A percentile compares a stretch with the other conserved stretches of the same genome.
These are phyloP conservation scores for Tetranychus urticae DNA, from an alignment of 1,140 invertebrate genomes.

Conservation along the genomic window DNA sequence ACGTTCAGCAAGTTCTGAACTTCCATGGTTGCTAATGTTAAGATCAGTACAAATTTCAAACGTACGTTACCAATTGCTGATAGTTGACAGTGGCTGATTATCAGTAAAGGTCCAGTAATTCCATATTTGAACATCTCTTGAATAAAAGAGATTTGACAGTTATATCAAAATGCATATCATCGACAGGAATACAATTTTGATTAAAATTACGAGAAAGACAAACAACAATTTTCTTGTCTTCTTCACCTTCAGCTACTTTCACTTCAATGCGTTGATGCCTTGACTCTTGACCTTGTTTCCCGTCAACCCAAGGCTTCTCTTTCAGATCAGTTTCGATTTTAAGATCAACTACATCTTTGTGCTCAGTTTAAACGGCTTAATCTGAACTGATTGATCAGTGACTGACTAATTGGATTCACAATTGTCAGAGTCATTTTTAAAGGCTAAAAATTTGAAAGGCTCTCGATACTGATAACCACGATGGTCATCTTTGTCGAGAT, in stretches of 20 bases:
- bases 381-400: too few relatives aligned
- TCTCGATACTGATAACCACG: too few relatives aligned
- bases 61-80: slow-evolving; percentile 99
- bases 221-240: neutral
- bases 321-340: too few relatives aligned
- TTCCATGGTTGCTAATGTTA: slow-evolving; percentile 92
- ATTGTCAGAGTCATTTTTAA: too few relatives aligned
- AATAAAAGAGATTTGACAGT: slow-evolving; percentile 87
- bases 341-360: neutral
- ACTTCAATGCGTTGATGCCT: too few relatives aligned
- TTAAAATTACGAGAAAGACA: slow-evolving; percentile 21
- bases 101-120: slow-evolving; percentile 84
- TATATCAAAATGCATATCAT: slow-evolving; percentile 98
- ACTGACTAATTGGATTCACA: too few relatives aligned
- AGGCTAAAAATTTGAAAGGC: too few relatives aligned
- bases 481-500: too few relatives aligned
- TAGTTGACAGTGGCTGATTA: slow-evolving; percentile 95
- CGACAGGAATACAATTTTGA: slow-evolving; percentile 94
- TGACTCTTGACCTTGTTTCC: too few relatives aligned
- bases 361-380: neutral
- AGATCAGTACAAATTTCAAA: slow-evolving; percentile 99
- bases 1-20: slow-evolving; percentile 17
- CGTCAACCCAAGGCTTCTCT: too few relatives aligned
- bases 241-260: too few relatives aligned
- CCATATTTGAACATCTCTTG: slow-evolving; percentile 76